Evolutionary conservation across 2,888 invertebrate species (phyloP).

Genomic region (Microplitis manilae): DNA sequence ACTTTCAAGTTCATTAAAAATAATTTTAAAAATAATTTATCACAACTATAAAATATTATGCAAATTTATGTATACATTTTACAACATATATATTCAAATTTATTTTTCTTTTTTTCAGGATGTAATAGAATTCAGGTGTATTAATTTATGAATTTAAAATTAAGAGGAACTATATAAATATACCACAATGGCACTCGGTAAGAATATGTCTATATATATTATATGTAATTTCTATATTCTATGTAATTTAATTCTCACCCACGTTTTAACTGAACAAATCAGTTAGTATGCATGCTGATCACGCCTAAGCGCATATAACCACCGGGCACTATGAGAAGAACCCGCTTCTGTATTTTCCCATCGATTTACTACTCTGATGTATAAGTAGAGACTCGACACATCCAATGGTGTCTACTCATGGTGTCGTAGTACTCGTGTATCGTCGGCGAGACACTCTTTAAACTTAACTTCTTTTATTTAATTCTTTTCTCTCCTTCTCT

Average conservation of each 20-base stretch:
- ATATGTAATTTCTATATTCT: slow-evolving; percentile 10
- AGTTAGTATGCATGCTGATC: slow-evolving; percentile 27
- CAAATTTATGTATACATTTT: neutral
- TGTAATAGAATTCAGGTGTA: neutral
- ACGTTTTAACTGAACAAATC: slow-evolving; percentile 19
- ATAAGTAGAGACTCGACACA: too few species aligned
- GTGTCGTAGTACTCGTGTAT: neutral
- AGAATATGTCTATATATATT: slow-evolving; percentile 15
- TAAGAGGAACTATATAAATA: neutral
- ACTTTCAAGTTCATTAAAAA: too few species aligned
- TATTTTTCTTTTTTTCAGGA: slow-evolving; percentile 11
- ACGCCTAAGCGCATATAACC: slow-evolving; percentile 30
- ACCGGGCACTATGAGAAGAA: slow-evolving; percentile 30
- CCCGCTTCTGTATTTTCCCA: slow-evolving; percentile 27
- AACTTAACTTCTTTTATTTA: neutral
- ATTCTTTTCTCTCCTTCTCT: neutral
- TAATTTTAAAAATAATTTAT: too few species aligned
- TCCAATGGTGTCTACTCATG: too few species aligned
- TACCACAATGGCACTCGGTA: slow-evolving; percentile 38
- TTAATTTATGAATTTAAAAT: slow-evolving; percentile 13
- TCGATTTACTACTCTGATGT: slow-evolving; percentile 34
- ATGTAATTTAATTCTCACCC: slow-evolving; percentile 23
- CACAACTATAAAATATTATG: neutral
- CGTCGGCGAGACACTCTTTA: neutral
- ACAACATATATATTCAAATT: neutral